These are phyloP conservation scores for Hoplostethus atlanticus DNA, from an alignment of 2,797 vertebrate species.

Conservation along the genomic window DNA sequence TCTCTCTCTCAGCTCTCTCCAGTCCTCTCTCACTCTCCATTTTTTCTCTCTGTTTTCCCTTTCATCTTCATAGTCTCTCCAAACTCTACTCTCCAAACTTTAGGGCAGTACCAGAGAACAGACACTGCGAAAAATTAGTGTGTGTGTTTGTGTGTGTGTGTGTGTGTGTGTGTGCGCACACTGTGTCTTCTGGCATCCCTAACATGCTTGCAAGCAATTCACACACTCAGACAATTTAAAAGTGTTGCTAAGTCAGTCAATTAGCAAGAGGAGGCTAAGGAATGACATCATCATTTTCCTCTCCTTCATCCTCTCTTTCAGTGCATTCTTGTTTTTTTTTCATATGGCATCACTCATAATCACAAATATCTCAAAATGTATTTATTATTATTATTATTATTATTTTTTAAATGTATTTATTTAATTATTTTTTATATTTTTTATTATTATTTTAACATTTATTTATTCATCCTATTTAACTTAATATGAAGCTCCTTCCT, in stretches of 20 bases:
- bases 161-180: not conserved
- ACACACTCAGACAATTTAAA: conserved; percentile 27
- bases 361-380: too few relatives aligned
- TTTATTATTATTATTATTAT: too few relatives aligned
- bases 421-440: too few relatives aligned
- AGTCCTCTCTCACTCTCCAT: not conserved
- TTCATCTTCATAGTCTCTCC: conserved; percentile 4
- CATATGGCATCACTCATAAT: too few relatives aligned
- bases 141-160: not conserved
- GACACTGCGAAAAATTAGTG: too few relatives aligned
- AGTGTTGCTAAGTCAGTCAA: conserved; percentile 32
- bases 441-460: too few relatives aligned
- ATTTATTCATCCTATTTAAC: too few relatives aligned
- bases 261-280: conserved; percentile 4
- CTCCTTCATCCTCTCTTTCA: not conserved
- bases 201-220: not conserved
- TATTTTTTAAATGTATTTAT: too few relatives aligned
- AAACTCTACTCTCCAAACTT: not conserved
- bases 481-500: too few relatives aligned
- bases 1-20: not conserved
- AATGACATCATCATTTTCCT: not conserved
- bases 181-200: not conserved
- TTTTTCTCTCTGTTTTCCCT: not conserved
- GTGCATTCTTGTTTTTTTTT: too few relatives aligned
- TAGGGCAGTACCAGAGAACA: too few relatives aligned